Evolutionary conservation across 35 echinoderm and acorn worm genomes (phyloP), one percentile per base, ranked within the genome.

Genomic region (Nesometra sesokonis): DNA sequence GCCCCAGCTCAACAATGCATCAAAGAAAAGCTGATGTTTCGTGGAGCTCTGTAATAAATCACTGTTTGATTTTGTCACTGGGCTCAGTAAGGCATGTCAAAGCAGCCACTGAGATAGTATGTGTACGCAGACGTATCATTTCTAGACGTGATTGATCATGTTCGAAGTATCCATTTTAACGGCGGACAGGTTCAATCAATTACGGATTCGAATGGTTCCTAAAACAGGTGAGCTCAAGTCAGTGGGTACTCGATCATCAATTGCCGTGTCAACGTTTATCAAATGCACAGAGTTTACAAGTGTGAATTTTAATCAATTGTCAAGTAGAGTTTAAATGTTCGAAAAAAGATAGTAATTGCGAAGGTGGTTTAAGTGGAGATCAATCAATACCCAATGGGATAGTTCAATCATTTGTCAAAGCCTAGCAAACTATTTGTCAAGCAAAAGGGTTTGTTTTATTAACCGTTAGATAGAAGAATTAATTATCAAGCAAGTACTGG

Each of bases 251-350:
- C 52, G 52, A 67, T 67, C 52, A 67, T 67, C 23, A 19, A 67
- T 27, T 19, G 9, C 21, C 52, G 52, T 13, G 52, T 13, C 52
- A 19, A 67, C 52, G 52, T 67, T 67, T 67, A 67, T 67, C 52
- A 67, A 67, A 67, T 27, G 23, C 21, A 19, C 52, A 67, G 2
- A 9, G 52, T 67, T 67, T 67, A 67, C 52, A 67, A 2, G 52
- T 67, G 52, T 67, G 52, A 67, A 67, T 67, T 67, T 67, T 67
- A 67, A 67, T 67, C 52, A 67, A 67, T 67, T 67, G 52, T 67
- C 52, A 67, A 67, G 52, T 67, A 19, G 52, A 67, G 52, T 67
- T 67, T 67, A 67, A 67, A 67, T 67, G 52, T 27, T 67, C 21
- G 52, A 67, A 67, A 67, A 67, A 67, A 67, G 52, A 67, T 67